Evolutionary conservation across 2,797 vertebrate species (phyloP), one percentile per base, ranked within the genome.

Genomic region (Acipenser oxyrinchus): DNA sequence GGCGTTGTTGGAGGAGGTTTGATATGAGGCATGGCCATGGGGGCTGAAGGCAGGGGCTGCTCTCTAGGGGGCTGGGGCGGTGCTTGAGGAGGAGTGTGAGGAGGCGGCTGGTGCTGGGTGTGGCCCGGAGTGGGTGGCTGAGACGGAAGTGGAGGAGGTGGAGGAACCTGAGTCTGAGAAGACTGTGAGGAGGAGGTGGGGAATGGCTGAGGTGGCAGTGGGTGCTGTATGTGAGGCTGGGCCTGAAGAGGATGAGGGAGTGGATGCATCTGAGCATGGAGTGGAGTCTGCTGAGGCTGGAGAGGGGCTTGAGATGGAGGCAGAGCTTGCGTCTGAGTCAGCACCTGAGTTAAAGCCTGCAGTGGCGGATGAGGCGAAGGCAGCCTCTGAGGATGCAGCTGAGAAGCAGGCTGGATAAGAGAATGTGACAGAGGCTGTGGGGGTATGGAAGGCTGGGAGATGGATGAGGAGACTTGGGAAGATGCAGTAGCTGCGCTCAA

Each of bases 1-100:
- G 96, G 96, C 0, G 96, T 96, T 1, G 96, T 97, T 1, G 96
- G 96, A 0, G 96, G 95, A 48, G 96, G 96, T 71, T 97, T 97
- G 89, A 99, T 98, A 67, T 97, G 96, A 18, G 95, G 92, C 94
- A 99, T 96, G 60, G 95, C 90, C 85, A 97, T 83, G 1, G 95
- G 89, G 0, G 94, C 93, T 0, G 95, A 93, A 0, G 94, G 93
- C 70, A 97, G 74, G 1, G 94, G 93, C 84, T 97, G 96, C 83
- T 98, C 96, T 70, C 95, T 86, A n/a, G 93, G 92, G 1, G 92
- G 93, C 81, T 92, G 96, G 4, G 76, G 76, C 0, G 66, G 93
- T n/a, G 82, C 79, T 73, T 91, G 93, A 65, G 91, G 86, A 48
- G 92, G 77, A 0, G 86, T 77, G 71, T 96, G 95, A 13, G 93